Base-by-base conservation (phyloP, 2,797 vertebrate species). In the Fratercula arctica region DNA sequence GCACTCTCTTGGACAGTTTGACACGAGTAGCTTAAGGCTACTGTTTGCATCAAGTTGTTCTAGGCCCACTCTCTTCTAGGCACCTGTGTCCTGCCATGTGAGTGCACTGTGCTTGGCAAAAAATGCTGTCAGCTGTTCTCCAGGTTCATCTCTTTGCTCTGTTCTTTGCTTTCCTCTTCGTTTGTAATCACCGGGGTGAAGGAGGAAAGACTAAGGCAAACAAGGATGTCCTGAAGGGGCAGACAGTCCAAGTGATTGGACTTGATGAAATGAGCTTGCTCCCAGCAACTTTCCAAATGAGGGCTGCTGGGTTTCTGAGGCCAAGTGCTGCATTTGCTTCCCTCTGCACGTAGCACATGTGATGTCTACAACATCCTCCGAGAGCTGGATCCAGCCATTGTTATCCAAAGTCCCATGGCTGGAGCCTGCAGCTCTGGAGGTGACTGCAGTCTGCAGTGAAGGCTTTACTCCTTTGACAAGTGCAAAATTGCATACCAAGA, bases 1-100 rank as follows among this genome's bases (percentile, higher is more conserved):
- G 90, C 75, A 41, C 93, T 95, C 67, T 93, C 77, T 82, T 96
- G 93, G 95, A 96, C 90, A 79, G 80, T 95, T 94, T 86, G 95
- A 94, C 92, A 90, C 0, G 2, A 93, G 75, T 85, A 90, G 84
- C 95, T 96, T 87, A 76, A 93, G 89, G 96, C 96, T 92, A 48
- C 74, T 87, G 88, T 94, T 96, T 89, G 92, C 72, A 96, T 87
- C 75, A 33, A 74, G 92, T 85, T 92, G 93, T 95, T 90, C 63
- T 63, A 93, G 92, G 89, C 90, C 86, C 16, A 1, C 54, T 90
- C 53, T 92, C 77, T 89, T 82, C 77, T 74, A 82, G 89, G 81
- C 93, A 92, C 95, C 95, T 90, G 70, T 87, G 90, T 90, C 90
- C 90, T 95, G 84, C 86, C 78, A 82, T 67, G 90, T 76, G 87